A percentile compares a stretch with the other conserved stretches of the same genome.
Conservation (phyloP, 2,113 vertebrate species). For the Alosa alosa region DNA sequence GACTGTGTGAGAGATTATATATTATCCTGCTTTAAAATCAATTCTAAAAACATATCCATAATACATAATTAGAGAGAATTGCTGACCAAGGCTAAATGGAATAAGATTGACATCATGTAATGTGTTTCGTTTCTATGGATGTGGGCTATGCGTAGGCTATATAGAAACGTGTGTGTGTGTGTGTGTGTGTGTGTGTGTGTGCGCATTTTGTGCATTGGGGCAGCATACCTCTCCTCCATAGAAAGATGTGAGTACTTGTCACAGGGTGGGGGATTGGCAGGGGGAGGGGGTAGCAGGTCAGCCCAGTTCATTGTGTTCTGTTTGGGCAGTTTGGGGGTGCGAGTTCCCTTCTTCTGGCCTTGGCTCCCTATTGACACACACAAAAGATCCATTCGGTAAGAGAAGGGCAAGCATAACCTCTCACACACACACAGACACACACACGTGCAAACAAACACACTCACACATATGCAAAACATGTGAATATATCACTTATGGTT, state of each 20-base stretch:
- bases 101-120: neutral
- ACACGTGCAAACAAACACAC: neutral
- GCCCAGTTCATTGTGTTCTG: constrained; percentile 96
- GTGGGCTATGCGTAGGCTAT: neutral
- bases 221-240: constrained; percentile 84
- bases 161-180: neutral
- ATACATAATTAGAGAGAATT: neutral
- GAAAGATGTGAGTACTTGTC: constrained; percentile 84
- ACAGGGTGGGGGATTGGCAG: constrained; percentile 87
- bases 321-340: constrained; percentile 88
- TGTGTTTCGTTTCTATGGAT: constrained; percentile 33
- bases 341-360: constrained; percentile 91
- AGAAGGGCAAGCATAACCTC: constrained; percentile 32
- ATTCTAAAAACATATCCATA: neutral
- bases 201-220: constrained; percentile 22
- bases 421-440: constrained; percentile 15
- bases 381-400: constrained; percentile 48
- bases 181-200: constrained; percentile 22
- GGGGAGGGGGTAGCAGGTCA: constrained; percentile 92
- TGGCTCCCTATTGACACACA: constrained; percentile 82
- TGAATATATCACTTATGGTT: neutral
- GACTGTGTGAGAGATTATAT: neutral
- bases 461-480: neutral
- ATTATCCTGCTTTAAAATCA: neutral
- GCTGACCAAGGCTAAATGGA: neutral